Conservation (phyloP, 2,113 vertebrate species). For the Ranitomeya imitator region DNA sequence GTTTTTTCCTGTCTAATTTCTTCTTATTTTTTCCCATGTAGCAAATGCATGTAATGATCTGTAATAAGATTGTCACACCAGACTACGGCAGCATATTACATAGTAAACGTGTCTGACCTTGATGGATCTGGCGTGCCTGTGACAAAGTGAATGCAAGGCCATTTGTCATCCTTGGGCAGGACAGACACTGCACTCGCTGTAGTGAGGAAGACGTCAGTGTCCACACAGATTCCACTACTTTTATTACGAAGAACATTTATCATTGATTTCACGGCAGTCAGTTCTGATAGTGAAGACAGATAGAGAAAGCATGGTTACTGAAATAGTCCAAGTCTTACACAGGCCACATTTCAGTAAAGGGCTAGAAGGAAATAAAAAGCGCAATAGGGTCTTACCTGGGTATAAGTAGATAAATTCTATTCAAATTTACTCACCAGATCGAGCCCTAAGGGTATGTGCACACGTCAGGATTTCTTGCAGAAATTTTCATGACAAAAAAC, state of each 20-base stretch:
- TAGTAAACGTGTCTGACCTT: slow-evolving; percentile 67
- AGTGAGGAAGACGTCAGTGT: slow-evolving; percentile 77
- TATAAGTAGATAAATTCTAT: no score
- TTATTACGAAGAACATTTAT: slow-evolving; percentile 77
- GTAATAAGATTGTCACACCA: no score
- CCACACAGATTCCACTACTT: slow-evolving; percentile 73
- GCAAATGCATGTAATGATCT: no score
- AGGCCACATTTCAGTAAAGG: not conserved
- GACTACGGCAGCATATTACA: not conserved
- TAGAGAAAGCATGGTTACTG: not conserved
- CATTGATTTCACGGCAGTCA: slow-evolving; percentile 74
- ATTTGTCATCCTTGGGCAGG: slow-evolving; percentile 74
- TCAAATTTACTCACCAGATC: no score
- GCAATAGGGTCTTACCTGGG: no score
- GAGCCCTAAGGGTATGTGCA: no score
- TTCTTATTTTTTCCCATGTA: no score
- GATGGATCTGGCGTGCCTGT: slow-evolving; percentile 81
- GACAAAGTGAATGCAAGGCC: slow-evolving; percentile 77
- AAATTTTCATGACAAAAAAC: no score
- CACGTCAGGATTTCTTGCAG: no score
- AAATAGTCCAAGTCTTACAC: not conserved
- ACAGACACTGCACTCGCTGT: slow-evolving; percentile 78
- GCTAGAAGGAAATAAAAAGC: no score
- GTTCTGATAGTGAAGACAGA: slow-evolving; percentile 64
- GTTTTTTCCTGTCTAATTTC: no score